Base-by-base conservation (phyloP, 2,888 invertebrate species). In the Elegia similella region DNA sequence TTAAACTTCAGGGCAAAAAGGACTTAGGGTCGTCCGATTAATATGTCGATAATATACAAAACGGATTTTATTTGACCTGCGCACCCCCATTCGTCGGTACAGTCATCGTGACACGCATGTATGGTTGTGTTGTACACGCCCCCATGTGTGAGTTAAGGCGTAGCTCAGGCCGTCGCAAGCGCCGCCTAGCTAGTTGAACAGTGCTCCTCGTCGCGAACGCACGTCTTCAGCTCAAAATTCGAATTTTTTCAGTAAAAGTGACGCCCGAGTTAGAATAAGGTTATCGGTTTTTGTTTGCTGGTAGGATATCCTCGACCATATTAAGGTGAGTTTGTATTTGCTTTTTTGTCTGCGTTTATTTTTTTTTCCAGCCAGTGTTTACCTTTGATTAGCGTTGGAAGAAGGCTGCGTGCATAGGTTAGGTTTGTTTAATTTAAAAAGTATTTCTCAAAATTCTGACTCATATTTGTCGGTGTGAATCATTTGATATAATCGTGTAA, bases 101-200 rank as follows among this genome's bases (percentile, higher is more conserved):
- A 85, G 82, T 86, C 84, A 83, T 75, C 63, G 70, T 66, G 69
- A 52, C 59, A 66, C 73, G 38, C 12, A 2, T 12, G 59, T 69
- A 70, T 69, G 63, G 69, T 67, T 64, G 61, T 65, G 65, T 48
- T 57, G 58, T 50, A 29, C 52, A 56, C 58, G 56, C 58, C 62
- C 59, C 52, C 57, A 29, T 58, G 42, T 71, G 83, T 80, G 82
- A 80, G 81, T 30, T 75, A 75, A 84, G 84, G 85, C 84, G 86
- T 79, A 76, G 63, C 77, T 78, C 69, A 63, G 54, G 66, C 64
- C 62, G 68, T 75, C 86, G 82, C 86, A 74, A 66, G 88, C 88
- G 88, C 85, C 87, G 85, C 85, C 82, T 82, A 61, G 67, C 72
- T 84, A 90, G 89, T 90, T 72, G 75, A 66, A 68, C 68, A 62